Evolutionary conservation across 2,888 invertebrate genomes (phyloP).

Genomic region (Saturnia pavonia): DNA sequence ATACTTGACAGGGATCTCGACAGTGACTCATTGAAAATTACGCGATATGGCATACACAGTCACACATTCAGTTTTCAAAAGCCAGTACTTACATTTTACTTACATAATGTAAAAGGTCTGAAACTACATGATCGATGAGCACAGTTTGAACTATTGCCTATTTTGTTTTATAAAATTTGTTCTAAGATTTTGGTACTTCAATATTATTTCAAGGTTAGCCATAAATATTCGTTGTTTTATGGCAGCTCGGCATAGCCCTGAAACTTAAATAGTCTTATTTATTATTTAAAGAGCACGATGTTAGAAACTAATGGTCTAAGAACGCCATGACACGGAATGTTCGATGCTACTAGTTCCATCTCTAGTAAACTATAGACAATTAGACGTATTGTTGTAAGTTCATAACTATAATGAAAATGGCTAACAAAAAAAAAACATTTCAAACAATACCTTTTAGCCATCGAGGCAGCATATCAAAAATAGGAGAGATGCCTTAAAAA

Average conservation of each 20-base stretch:
- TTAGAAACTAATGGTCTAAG: background rate
- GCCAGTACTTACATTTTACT: background rate
- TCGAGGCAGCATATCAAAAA: background rate
- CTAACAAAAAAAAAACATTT: background rate
- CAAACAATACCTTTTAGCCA: background rate
- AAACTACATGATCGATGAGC: background rate
- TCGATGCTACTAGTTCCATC: background rate
- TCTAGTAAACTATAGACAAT: background rate
- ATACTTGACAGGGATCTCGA: conserved; percentile 60
- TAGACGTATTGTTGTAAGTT: background rate
- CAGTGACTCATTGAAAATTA: conserved; percentile 63
- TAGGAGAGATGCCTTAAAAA: background rate
- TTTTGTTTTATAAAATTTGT: background rate
- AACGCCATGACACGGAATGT: background rate
- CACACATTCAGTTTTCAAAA: background rate
- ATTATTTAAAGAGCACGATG: background rate
- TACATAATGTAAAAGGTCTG: background rate
- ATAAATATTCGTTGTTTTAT: background rate
- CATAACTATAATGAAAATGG: background rate
- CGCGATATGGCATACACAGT: conserved; percentile 35
- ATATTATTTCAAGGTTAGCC: background rate
- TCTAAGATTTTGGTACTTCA: background rate
- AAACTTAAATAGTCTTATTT: background rate
- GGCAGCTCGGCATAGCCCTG: background rate
- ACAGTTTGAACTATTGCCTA: background rate